Evolutionary conservation across 2,797 vertebrate species (phyloP), one percentile per base, ranked within the genome.

Genomic region (Clarias platycephalus): DNA sequence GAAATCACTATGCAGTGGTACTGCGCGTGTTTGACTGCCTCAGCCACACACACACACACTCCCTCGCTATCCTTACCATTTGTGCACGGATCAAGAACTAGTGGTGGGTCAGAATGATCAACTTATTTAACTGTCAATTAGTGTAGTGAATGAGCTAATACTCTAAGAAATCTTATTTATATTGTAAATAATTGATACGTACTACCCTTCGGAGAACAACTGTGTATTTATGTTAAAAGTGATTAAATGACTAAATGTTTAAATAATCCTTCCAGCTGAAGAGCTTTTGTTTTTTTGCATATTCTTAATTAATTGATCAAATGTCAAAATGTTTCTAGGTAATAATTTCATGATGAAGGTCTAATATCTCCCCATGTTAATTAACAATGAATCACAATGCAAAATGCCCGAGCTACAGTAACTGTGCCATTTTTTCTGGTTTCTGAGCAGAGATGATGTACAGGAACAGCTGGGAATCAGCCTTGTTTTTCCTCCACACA

Each of bases 401-500:
- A 89, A 89, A 89, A 85, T 37, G 20, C 62, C 26, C 74, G 85
- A 72, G 62, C 53, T 84, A 53, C 12, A 13, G 49, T 53, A 81
- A 86, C 26, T 0, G 26, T 12, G 9, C 26, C 53, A 22, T 22
- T 34, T 80, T 5, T 26, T 31, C 18, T 28, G 20, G 77, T 90
- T 91, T 91, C 85, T 84, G 86, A 55, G 85, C 31, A 28, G 67
- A 79, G 31, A 62, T 24, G 13, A 74, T 24, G 79, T 72, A 64
- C 82, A 83, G 85, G 77, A 89, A 84, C 89, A 90, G 90, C 86
- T 88, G 86, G 86, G 77, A 87, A 87, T 86, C 85, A 74, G 67
- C 85, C 88, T 88, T 88, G 85, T 89, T 91, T 53, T 88, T 87
- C 49, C 84, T 89, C 91, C 81, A 86, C 82, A 90, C 86, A 79